phyloP scores from a whole-genome alignment of 92 coral and sea anemone species.

The Phenganax stokvisi region DNA sequence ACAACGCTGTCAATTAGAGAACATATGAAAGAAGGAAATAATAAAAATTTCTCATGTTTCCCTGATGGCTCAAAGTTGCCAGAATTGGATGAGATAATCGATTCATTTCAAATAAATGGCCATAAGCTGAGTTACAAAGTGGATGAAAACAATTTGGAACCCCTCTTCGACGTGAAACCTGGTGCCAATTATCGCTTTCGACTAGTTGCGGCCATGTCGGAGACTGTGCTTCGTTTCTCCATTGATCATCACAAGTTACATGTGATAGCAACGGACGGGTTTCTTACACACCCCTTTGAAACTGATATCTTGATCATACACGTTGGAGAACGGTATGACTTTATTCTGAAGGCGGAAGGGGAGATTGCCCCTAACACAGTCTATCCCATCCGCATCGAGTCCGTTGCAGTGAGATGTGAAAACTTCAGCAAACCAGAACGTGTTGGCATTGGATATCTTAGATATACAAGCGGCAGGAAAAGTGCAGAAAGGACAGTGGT shows the following conservation, averaged over 20 bases:
- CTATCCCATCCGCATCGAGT: constrained; percentile 24
- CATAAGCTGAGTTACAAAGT: constrained; percentile 30
- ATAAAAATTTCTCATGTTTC: constrained; percentile 37
- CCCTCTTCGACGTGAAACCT: constrained; percentile 55
- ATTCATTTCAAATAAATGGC: constrained; percentile 44
- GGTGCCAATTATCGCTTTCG: constrained; percentile 63
- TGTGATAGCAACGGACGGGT: constrained; percentile 67
- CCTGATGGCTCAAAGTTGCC: constrained; percentile 28
- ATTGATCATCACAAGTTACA: constrained; percentile 63
- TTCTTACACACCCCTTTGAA: constrained; percentile 53
- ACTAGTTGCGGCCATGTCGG: constrained; percentile 50
- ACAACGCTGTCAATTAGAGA: constrained; percentile 47
- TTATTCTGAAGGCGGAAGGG: constrained; percentile 55
- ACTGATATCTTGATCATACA: constrained; percentile 63
- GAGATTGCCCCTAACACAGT: constrained; percentile 15
- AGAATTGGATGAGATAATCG: constrained; percentile 51
- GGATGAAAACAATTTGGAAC: constrained; percentile 4
- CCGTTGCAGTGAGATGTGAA: constrained; percentile 46
- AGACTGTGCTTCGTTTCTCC: constrained; percentile 40
- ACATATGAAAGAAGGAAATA: constrained; percentile 26
- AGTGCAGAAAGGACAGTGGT: neutral
- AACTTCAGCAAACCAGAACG: neutral
- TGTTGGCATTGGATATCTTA: constrained; percentile 22
- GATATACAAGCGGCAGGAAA: neutral
- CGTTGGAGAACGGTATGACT: constrained; percentile 72